phyloP scores from a whole-genome alignment of 1,140 invertebrate species.

The Oncopodura yosiiana region DNA sequence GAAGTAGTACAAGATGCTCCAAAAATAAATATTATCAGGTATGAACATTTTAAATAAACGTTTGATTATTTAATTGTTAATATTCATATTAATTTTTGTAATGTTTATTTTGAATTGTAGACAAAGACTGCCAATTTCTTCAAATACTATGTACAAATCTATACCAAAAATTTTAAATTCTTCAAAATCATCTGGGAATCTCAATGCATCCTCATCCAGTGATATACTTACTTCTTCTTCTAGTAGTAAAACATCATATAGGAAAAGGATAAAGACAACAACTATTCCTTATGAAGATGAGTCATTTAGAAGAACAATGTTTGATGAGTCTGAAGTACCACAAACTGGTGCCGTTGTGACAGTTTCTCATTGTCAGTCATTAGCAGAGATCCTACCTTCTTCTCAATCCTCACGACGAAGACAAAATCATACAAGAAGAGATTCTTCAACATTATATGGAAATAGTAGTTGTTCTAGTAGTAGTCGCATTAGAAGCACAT shows the following conservation, averaged over 20 bases:
- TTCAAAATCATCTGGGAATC: neutral
- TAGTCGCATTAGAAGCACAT: neutral
- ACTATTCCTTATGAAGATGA: neutral
- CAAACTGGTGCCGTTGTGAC: conserved; percentile 6
- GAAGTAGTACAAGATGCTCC: conserved; percentile 12
- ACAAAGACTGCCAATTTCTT: neutral
- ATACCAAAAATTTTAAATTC: no score
- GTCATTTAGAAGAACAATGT: no score
- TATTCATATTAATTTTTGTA: neutral
- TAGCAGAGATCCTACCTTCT: neutral
- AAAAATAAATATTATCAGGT: conserved; percentile 30
- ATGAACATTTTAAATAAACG: neutral
- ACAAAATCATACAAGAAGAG: neutral
- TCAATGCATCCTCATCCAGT: neutral
- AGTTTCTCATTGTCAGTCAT: neutral
- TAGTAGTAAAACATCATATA: conserved; percentile 1
- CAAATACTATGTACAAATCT: neutral
- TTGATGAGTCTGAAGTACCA: conserved; percentile 2
- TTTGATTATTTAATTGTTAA: neutral
- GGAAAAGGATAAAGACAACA: neutral
- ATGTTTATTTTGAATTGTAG: no score
- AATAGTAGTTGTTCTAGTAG: no score
- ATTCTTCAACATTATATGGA: neutral
- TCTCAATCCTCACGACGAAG: neutral
- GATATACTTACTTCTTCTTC: neutral